Conservation (phyloP, 2,113 vertebrate genomes). For the Aegypius monachus region DNA sequence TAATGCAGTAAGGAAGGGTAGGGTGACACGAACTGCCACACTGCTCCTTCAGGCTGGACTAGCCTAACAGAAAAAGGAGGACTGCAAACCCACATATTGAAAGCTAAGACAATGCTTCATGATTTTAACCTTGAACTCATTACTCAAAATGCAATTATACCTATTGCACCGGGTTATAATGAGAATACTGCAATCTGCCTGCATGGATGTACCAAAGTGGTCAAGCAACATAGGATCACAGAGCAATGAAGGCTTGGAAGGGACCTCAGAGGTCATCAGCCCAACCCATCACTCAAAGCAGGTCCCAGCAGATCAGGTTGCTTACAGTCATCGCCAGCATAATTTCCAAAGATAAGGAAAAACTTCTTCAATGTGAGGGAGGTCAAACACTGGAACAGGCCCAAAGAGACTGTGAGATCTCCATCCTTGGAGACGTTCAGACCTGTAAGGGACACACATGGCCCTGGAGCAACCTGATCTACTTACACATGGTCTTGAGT, state of each 20-base stretch:
- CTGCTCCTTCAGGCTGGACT: neutral
- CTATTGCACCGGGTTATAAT: too few relatives aligned
- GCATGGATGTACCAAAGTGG: neutral
- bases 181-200: neutral
- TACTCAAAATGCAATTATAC: neutral
- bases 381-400: neutral
- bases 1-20: neutral
- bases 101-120: neutral
- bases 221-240: neutral
- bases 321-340: accelerated
- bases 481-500: neutral
- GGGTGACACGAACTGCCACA: neutral
- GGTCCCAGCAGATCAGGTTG: neutral
- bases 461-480: neutral
- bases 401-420: accelerated
- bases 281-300: neutral
- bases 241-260: neutral
- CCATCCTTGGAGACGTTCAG: neutral
- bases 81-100: neutral
- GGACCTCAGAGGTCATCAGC: neutral
- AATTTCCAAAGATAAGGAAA: neutral
- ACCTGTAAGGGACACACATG: neutral
- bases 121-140: neutral
- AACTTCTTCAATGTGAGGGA: neutral
- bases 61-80: neutral